Evolutionary conservation across 2,797 vertebrate species (phyloP), one percentile per base, ranked within the genome.

Genomic region (Anguilla obscura): DNA sequence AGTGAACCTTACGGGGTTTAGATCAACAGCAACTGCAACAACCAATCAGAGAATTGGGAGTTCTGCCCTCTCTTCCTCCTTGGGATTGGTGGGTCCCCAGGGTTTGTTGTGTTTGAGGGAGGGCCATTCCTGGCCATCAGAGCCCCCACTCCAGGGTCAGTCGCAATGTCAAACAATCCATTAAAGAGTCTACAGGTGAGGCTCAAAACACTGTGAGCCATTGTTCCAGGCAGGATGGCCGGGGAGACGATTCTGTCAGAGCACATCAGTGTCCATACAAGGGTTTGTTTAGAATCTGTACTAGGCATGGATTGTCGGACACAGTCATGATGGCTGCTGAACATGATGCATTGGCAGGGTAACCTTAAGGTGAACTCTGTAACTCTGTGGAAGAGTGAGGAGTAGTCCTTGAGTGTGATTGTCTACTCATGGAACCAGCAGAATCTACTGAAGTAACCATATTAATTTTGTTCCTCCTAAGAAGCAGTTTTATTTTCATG

Each of bases 161-260:
- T 52, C 69, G 9, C 14, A 74, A 54, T 52, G 63, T 80, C 86
- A 80, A 54, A 80, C 69, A 80, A n/a, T 79, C 52, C 27, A 69
- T 36, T 48, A 71, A 66, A 80, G 86, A 58, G 50, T 12, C 30
- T 21, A 79, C 50, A 79, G 40, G 52, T 79, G 33, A 36, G 12
- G n/a, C 86, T 80, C 10, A 63, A n/a, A 63, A 85, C 85, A 74
- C 63, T 71, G 36, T 4, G 9, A 52, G 60, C 27, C 69, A 52
- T 74, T 86, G 85, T 74, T 54, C 85, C 24, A n/a, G 58, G 9
- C 40, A 21, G 48, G 85, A 74, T 86, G 69, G 24, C 63, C 45
- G 50, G 33, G 69, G 69, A 52, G 63, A 33, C 45, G 7, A 14
- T 74, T 86, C 30, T 69, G 24, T 85, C 83, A 56, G n/a, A 33